Percentiles rank a stretch among this genome's conserved stretches.
phyloP scores from a whole-genome alignment of 2,888 invertebrate genomes.

The Notocelia uddmanniana region DNA sequence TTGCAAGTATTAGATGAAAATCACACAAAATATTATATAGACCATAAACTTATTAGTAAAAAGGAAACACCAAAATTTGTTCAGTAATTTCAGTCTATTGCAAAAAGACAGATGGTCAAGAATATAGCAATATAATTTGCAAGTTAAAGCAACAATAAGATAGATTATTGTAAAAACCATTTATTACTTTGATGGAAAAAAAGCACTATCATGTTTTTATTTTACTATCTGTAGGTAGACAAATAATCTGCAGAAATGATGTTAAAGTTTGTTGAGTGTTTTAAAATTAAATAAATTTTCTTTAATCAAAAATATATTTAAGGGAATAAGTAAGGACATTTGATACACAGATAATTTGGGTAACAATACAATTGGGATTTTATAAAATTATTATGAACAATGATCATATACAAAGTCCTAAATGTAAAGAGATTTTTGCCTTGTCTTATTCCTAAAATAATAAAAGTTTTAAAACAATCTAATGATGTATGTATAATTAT shows the following conservation, averaged over 20 bases:
- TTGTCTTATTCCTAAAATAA: neutral
- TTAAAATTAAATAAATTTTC: too few relatives aligned
- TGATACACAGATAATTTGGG: too few relatives aligned
- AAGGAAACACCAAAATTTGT: too few relatives aligned
- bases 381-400: too few relatives aligned
- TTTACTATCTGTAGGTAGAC: slow-evolving; percentile 12
- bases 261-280: neutral
- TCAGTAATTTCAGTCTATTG: neutral
- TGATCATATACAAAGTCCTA: too few relatives aligned
- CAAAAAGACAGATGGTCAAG: neutral
- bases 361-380: too few relatives aligned
- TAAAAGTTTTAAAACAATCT: too few relatives aligned
- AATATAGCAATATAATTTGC: neutral
- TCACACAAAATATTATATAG: neutral
- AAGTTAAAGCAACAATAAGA: neutral
- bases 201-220: neutral
- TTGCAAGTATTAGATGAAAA: neutral
- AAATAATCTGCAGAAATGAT: neutral
- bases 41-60: neutral
- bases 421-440: neutral
- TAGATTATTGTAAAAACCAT: neutral
- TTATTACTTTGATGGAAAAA: neutral
- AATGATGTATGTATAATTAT: too few relatives aligned
- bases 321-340: too few relatives aligned
- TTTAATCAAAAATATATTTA: too few relatives aligned